These are phyloP conservation scores for Cryptosula pallasiana DNA, from an alignment of 2,888 invertebrate species.

Conservation along the genomic window DNA sequence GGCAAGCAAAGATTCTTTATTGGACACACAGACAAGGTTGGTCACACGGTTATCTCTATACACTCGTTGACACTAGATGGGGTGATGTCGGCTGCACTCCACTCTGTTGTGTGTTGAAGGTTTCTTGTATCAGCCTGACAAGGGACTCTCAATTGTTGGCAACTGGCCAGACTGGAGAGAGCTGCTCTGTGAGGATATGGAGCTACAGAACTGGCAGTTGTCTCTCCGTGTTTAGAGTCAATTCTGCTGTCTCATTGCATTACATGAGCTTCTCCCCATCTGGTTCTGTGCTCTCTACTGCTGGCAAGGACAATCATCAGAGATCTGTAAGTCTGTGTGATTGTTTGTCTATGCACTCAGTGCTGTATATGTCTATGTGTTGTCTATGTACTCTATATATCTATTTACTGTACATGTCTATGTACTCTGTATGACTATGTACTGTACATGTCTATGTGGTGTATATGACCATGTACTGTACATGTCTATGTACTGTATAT, in stretches of 20 bases:
- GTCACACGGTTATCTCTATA: too few relatives aligned
- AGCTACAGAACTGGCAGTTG: slow-evolving; percentile 45
- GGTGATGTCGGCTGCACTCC: too few relatives aligned
- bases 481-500: too few relatives aligned
- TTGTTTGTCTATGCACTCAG: too few relatives aligned
- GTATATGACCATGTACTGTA: too few relatives aligned
- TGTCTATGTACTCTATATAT: too few relatives aligned
- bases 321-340: slow-evolving; percentile 42
- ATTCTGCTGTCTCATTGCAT: slow-evolving; percentile 1
- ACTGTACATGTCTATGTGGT: too few relatives aligned
- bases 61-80: too few relatives aligned
- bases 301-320: slow-evolving; percentile 50
- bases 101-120: slow-evolving; percentile 36
- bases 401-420: too few relatives aligned
- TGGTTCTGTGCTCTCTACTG: slow-evolving; percentile 50
- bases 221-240: slow-evolving; percentile 38
- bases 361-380: too few relatives aligned
- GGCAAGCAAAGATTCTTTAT: slow-evolving; percentile 52
- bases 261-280: slow-evolving; percentile 44
- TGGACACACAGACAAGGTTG: slow-evolving; percentile 53
- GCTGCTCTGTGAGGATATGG: slow-evolving; percentile 51
- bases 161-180: slow-evolving; percentile 48
- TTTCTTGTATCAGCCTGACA: slow-evolving; percentile 45
- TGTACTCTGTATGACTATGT: too few relatives aligned
- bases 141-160: slow-evolving; percentile 43